Evolutionary conservation across 2,888 invertebrate species (phyloP), one percentile per base, ranked within the genome.

Genomic region (Hecatera dysodea): DNA sequence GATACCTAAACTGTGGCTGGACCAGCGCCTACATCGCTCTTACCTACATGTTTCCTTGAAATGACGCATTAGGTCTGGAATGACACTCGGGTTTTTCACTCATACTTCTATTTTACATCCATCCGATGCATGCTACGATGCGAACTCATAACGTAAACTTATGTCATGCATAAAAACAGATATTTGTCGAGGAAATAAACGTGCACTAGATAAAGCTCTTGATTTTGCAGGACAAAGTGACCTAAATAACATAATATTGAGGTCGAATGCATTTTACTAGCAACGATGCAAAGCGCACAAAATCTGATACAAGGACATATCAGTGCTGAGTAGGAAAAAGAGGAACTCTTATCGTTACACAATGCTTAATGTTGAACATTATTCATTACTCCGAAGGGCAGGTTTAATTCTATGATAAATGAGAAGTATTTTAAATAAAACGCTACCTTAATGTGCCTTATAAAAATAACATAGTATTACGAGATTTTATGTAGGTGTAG

Each of bases 401-500:
- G 15, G n/a, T 11, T 53, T 44, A 46, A 33, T 39, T 39, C 19
- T 39, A 15, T 33, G 33, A 42, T 12, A 44, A 60, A 60, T 59
- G 27, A 48, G 17, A 24, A 59, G 53, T 56, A 60, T 42, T 67
- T 75, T 48, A 62, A 75, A 67, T 29, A 24, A 22, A 53, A 59
- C 17, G 29, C 48, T 57, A 46, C 59, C 60, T 39, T 53, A 69
- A 71, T 70, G 24, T 27, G 12, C 7, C 19, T 53, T 39, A 59
- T 67, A 79, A 55, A 81, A 78, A 65, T 65, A 67, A 65, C 56
- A 75, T 52, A 36, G 42, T 60, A 68, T 63, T 83, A 50, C 39
- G 50, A 75, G 70, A 69, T 74, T 70, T 57, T 53, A 80, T 64
- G 33, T 66, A 57, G 17, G 73, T 62, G 85, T 80, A 64, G 79